Base-by-base conservation (phyloP, 2,113 vertebrate genomes). In the Ictidomys tridecemlineatus region DNA sequence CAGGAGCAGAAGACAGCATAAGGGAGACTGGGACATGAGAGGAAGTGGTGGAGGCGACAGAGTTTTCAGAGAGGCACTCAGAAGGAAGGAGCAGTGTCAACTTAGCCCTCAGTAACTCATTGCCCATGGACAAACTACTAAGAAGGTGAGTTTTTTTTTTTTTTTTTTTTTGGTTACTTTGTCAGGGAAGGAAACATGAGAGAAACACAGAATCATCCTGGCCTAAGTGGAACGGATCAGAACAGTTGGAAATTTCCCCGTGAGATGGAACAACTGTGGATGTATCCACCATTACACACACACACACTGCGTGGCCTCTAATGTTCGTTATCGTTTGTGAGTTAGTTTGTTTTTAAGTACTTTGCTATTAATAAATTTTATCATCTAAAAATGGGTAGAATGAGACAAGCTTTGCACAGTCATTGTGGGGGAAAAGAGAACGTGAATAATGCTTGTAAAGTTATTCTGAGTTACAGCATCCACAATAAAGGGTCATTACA, bases 321-420 rank as follows among this genome's bases (percentile, higher is more conserved):
- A 39, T 14, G 10, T 78, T 85, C 34, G 48, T 39, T n/a, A 67
- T 45, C 48, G 37, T 39, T 90, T 28, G 4, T 37, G n/a, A 56
- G 1, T 65, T 53, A 32, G 18, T 45, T 77, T 61, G 12, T 72
- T 80, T 92, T 74, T 69, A 74, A 73, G 87, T 84, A 37, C 10
- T 89, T 73, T 74, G 67, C 42, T 86, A 34, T 80, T 87, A 67
- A 32, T 51, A 82, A 42, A 89, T 80, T 82, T 48, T 20, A 69
- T 90, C 53, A 89, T 48, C n/a, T 39, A 58, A 37, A 63, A 69
- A 13, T 84, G 30, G 14, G n/a, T 85, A 85, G 63, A 69, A 42
- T 70, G 85, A 94, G 73, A 95, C 32, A 14, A 97, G 92, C 79
- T 58, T 14, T 8, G 63, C 56, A 65, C 37, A 45, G 30, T 89